Evolutionary conservation across 1,140 invertebrate species (phyloP).

Genomic region (Zaprionus ghesquierei): DNA sequence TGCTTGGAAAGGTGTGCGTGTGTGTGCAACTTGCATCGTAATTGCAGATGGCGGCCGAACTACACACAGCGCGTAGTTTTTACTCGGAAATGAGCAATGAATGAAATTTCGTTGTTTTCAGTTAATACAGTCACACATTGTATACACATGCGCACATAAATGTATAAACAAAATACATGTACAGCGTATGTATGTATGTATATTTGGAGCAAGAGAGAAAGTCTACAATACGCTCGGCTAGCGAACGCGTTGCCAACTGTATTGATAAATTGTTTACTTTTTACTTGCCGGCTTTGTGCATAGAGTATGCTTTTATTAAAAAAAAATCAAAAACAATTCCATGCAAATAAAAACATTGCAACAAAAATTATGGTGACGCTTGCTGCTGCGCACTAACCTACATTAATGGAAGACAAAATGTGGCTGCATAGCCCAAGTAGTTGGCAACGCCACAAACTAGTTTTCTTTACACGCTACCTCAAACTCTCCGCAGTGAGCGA

Average conservation of each 20-base stretch:
- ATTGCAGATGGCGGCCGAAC: constrained; percentile 54
- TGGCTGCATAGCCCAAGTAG: constrained; percentile 24
- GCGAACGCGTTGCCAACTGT: constrained; percentile 40
- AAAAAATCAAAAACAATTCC: constrained; percentile 1
- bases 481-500: constrained; percentile 36
- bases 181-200: constrained; percentile 2
- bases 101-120: constrained; percentile 71
- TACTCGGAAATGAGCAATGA: constrained; percentile 74
- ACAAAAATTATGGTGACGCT: constrained; percentile 20
- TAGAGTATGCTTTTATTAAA: constrained; percentile 10
- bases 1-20: not conserved
- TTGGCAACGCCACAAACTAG: constrained; percentile 51
- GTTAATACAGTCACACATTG: constrained; percentile 34
- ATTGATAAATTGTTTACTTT: constrained; percentile 40
- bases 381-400: constrained; percentile 43
- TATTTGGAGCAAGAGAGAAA: constrained; percentile 69
- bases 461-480: constrained; percentile 39
- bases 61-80: constrained; percentile 57
- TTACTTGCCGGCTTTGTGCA: constrained; percentile 25
- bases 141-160: constrained; percentile 5
- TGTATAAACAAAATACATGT: constrained; percentile 5
- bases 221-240: constrained; percentile 49
- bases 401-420: constrained; percentile 51
- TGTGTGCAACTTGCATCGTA: constrained; percentile 28
- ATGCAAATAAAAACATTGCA: constrained; percentile 19